Base-by-base conservation (phyloP, 2,113 vertebrate species). In the Otolemur garnettii region DNA sequence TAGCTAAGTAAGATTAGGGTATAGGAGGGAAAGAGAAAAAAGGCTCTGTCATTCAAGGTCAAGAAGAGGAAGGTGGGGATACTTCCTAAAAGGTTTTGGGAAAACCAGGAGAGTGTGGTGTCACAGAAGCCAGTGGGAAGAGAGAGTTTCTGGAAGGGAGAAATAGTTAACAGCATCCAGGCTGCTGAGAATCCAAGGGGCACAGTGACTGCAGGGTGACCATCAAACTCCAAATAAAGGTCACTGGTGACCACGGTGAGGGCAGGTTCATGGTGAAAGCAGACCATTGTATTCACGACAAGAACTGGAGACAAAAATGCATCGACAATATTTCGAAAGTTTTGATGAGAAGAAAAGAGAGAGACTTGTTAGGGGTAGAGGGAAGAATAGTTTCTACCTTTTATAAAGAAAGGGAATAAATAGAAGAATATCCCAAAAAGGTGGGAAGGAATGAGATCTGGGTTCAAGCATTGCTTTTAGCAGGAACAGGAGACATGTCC, bases 1-100 rank as follows among this genome's bases (percentile, higher is more conserved):
- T 24, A 74, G 24, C 17, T 19, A 95, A 53, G 50, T 19, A 95
- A 53, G 50, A 80, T 80, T 30, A 57, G n/a, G 22, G 17, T 35
- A 60, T 38, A 90, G 19, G 69, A 89, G 30, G 33, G 69, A 90
- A 94, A 64, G 62, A 79, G 45, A 92, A 79, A 12, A 95, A 88
- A 85, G 12, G 7, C 10, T 75, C 68, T 92, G 59, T 35, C 57
- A 74, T 68, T 71, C 35, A 38, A 92, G 38, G 18, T 92, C n/a
- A 83, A 74, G 80, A 55, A 78, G 14, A 81, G 15, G 50, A 91
- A 80, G 64, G 26, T 9, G 26, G 5, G n/a, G 9, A 50, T 12
- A 38, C 26, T 77, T 1, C 19, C 42, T 33, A 53, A 53, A 12
- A 79, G 4, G 17, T 33, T 33, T 24, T 24, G 53, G 15, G 18